These are phyloP conservation scores for Dermolepida albohirtum DNA, from an alignment of 2,888 invertebrate genomes.

Conservation along the genomic window DNA sequence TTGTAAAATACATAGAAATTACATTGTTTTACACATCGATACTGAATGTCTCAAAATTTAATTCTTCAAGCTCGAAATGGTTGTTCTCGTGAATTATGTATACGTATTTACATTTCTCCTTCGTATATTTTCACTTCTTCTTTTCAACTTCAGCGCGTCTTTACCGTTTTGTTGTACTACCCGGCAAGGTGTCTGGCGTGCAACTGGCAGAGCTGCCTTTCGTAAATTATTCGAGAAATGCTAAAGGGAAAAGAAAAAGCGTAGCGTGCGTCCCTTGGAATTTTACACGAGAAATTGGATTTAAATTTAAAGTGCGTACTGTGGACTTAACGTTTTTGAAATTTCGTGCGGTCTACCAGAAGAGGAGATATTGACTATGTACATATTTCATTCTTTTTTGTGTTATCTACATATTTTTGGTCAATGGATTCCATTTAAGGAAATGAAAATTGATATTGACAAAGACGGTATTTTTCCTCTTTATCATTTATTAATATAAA, in stretches of 20 bases:
- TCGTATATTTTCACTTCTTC: slow-evolving; percentile 22
- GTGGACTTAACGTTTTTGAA: slow-evolving; percentile 10
- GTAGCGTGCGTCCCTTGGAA: slow-evolving; percentile 19
- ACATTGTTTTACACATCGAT: slow-evolving; percentile 21
- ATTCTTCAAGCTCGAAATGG: slow-evolving; percentile 27
- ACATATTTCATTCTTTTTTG: too few species aligned
- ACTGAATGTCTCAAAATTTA: slow-evolving; percentile 12
- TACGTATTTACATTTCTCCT: slow-evolving; percentile 32
- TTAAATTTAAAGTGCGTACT: slow-evolving; percentile 29
- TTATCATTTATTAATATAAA: too few species aligned
- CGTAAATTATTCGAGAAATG: slow-evolving; percentile 33
- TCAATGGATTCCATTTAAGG: too few species aligned
- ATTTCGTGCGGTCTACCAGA: background rate
- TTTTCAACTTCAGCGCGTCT: slow-evolving; percentile 1
- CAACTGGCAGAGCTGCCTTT: slow-evolving; percentile 31
- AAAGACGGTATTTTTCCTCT: too few species aligned
- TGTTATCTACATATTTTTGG: too few species aligned
- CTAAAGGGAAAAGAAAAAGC: slow-evolving; percentile 11
- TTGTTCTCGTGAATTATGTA: slow-evolving; percentile 36
- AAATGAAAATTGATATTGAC: too few species aligned
- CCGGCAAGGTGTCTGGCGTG: slow-evolving; percentile 27
- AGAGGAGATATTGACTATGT: background rate
- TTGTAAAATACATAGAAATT: background rate
- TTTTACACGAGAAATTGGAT: slow-evolving; percentile 29
- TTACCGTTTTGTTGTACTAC: slow-evolving; percentile 12